Evolutionary conservation across 2,797 vertebrate species (phyloP).

Genomic region (Cirrhinus molitorella): DNA sequence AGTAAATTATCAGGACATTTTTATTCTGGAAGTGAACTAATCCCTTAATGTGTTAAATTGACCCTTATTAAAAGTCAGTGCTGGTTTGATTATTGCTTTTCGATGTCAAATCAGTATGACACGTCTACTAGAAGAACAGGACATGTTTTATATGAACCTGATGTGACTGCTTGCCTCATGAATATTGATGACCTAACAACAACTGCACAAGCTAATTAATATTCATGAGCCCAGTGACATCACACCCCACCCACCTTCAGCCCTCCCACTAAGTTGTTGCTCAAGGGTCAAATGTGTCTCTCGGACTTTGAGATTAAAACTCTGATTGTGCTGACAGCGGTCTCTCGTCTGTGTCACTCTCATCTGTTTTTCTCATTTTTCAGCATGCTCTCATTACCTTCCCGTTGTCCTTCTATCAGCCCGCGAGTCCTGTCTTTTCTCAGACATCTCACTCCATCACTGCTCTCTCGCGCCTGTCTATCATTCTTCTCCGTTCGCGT

Average conservation of each 20-base stretch:
- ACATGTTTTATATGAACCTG: not conserved
- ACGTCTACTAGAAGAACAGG: not conserved
- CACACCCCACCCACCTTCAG: not conserved
- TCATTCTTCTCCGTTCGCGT: slow-evolving; percentile 39
- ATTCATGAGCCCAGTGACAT: slow-evolving; percentile 15
- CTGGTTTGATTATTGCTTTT: not conserved
- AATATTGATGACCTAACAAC: not conserved
- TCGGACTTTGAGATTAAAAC: slow-evolving; percentile 12
- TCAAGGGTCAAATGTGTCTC: slow-evolving; percentile 1
- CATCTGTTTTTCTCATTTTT: slow-evolving; percentile 24
- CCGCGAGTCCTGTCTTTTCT: slow-evolving; percentile 10
- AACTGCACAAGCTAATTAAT: not conserved
- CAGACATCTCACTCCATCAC: slow-evolving; percentile 40
- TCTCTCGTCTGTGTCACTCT: slow-evolving; percentile 5
- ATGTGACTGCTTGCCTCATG: not conserved
- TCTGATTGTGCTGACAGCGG: not conserved
- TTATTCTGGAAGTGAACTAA: no score
- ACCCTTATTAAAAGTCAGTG: not conserved
- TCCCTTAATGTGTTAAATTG: not conserved
- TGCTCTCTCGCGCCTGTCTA: slow-evolving; percentile 43
- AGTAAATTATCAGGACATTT: no score
- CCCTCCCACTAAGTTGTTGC: not conserved
- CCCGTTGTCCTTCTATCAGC: slow-evolving; percentile 6
- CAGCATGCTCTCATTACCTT: slow-evolving; percentile 25
- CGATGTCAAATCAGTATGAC: not conserved